These are phyloP conservation scores for Limnephilus lunatus DNA, from an alignment of 2,888 invertebrate species.

Conservation along the genomic window DNA sequence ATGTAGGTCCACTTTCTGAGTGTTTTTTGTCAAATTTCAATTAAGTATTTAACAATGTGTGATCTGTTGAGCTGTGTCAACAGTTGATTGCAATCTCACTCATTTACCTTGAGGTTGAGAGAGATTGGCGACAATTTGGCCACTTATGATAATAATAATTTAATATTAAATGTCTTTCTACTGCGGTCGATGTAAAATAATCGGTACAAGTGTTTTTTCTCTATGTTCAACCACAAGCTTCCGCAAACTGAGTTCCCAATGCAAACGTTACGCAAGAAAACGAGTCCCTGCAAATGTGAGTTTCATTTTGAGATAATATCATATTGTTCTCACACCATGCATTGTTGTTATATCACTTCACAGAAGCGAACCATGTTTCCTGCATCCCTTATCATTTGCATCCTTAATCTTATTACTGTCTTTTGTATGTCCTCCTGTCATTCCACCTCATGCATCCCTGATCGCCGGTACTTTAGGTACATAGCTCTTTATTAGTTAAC, in stretches of 20 bases:
- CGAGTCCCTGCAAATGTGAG: conserved; percentile 96
- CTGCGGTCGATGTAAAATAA: conserved; percentile 58
- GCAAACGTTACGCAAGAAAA: conserved; percentile 96
- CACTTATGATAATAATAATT: conserved; percentile 30
- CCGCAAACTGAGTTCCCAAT: conserved; percentile 80
- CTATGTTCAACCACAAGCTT: conserved; percentile 79
- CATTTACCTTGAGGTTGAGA: conserved; percentile 14
- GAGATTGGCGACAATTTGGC: conserved; percentile 29
- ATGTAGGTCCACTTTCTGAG: conserved; percentile 62
- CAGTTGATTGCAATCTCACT: conserved; percentile 24
- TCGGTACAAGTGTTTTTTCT: conserved; percentile 59
- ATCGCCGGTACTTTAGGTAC: background rate
- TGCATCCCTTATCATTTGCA: background rate
- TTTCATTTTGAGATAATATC: conserved; percentile 68
- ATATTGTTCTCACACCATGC: background rate
- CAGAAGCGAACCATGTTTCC: background rate
- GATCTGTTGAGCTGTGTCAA: conserved; percentile 47
- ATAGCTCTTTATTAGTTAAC: background rate
- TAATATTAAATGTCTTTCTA: conserved; percentile 48
- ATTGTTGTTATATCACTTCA: background rate
- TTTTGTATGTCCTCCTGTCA: background rate
- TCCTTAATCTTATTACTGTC: background rate
- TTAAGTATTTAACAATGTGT: conserved; percentile 41
- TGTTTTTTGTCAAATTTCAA: conserved; percentile 38
- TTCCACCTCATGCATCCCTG: background rate